Evolutionary conservation across 2,888 invertebrate genomes (phyloP).

Genomic region (Oscheius sp.): DNA sequence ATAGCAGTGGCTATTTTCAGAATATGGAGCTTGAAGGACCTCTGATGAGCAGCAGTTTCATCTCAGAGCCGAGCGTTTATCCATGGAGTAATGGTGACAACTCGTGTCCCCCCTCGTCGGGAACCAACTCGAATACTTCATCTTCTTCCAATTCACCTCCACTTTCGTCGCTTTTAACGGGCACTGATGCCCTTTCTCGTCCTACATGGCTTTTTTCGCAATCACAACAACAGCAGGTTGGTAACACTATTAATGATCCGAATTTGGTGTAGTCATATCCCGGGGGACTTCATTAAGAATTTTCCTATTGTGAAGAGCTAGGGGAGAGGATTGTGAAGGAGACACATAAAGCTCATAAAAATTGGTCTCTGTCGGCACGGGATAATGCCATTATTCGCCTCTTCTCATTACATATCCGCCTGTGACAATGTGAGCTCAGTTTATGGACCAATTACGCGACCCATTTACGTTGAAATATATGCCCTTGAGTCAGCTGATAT

Average conservation of each 20-base stretch:
- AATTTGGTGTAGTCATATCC: conserved; percentile 19
- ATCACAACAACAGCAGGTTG: conserved; percentile 4
- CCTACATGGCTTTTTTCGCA: conserved; percentile 19
- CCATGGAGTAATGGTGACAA: conserved; percentile 19
- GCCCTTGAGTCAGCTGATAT: conserved; percentile 27
- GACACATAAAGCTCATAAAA: conserved; percentile 20
- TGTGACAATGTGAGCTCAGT: conserved; percentile 8
- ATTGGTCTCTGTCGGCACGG: conserved; percentile 19
- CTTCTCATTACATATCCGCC: conserved; percentile 21
- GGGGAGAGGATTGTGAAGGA: conserved; percentile 14
- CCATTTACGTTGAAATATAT: conserved; percentile 23
- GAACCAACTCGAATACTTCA: conserved; percentile 9
- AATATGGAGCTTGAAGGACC: conserved; percentile 9
- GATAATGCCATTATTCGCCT: conserved; percentile 16
- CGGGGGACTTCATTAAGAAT: conserved; percentile 25
- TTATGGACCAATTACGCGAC: conserved; percentile 21
- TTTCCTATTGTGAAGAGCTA: conserved; percentile 21
- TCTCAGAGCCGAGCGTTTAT: neutral
- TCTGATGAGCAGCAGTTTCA: neutral
- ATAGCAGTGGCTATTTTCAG: too few relatives aligned
- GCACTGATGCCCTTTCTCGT: neutral
- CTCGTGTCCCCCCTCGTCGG: neutral
- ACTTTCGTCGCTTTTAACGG: neutral
- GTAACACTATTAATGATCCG: conserved; percentile 6
- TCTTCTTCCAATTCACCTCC: conserved; percentile 13